phyloP scores from a whole-genome alignment of 2,888 invertebrate genomes.

The Allophyes oxyacanthae region DNA sequence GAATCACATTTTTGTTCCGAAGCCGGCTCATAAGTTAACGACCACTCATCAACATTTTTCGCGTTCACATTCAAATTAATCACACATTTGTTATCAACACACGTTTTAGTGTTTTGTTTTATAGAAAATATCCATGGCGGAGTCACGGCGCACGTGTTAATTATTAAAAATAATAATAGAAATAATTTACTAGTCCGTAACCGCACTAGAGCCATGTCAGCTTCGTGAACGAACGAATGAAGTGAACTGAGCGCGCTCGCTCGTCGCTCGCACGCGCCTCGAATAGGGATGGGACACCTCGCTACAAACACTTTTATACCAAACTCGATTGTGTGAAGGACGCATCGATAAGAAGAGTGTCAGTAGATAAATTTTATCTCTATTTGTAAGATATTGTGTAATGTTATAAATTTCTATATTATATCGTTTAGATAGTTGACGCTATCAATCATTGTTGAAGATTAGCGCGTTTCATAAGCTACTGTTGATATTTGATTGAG shows the following conservation, averaged over 20 bases:
- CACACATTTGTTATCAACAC: slow-evolving; percentile 73
- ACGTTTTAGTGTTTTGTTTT: slow-evolving; percentile 69
- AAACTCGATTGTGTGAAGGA: slow-evolving; percentile 47
- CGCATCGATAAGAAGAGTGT: slow-evolving; percentile 51
- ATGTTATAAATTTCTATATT: slow-evolving; percentile 47
- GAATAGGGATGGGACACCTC: slow-evolving; percentile 57
- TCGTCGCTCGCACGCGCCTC: slow-evolving; percentile 36
- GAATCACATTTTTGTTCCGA: slow-evolving; percentile 60
- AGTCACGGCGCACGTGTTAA: slow-evolving; percentile 71
- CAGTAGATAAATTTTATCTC: slow-evolving; percentile 54
- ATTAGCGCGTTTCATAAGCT: no score
- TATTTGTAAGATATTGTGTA: slow-evolving; percentile 45
- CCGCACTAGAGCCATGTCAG: slow-evolving; percentile 75
- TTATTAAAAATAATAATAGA: slow-evolving; percentile 82
- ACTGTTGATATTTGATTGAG: no score
- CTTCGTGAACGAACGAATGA: slow-evolving; percentile 54
- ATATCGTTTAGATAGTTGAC: slow-evolving; percentile 38
- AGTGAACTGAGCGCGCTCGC: slow-evolving; percentile 40
- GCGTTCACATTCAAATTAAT: slow-evolving; percentile 75
- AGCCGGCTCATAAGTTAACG: slow-evolving; percentile 75
- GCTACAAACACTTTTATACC: slow-evolving; percentile 55
- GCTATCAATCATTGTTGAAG: slow-evolving; percentile 53
- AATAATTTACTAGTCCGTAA: slow-evolving; percentile 85
- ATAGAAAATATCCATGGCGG: slow-evolving; percentile 85
- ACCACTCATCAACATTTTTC: slow-evolving; percentile 71